Base-by-base conservation (phyloP, 2,113 vertebrate species). In the Telmatochromis bifrenatus region DNA sequence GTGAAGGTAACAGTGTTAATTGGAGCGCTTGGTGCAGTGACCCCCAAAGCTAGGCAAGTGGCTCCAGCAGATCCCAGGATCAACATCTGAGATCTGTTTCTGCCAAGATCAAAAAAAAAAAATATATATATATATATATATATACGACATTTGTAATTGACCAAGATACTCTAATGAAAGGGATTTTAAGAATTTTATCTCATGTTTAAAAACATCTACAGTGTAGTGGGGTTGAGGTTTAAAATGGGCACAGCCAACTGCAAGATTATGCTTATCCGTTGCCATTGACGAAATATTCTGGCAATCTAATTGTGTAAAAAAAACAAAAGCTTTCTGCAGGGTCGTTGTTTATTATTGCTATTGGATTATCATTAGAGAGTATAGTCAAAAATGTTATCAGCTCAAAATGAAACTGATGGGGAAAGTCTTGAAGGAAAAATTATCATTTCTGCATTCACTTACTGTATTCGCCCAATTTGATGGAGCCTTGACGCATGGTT, bases 381-480 rank as follows among this genome's bases (percentile, higher is more conserved):
- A 17, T 17, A 45, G 37, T 73, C 12, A 73, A 15, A 73, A 73
- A 23, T 45, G 68, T 73, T 45, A 45, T 45, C 39, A 73, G 23
- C 39, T 28, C 21, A 75, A 23, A 70, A 70, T 70, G n/a, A 70
- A 70, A 42, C n/a, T 15, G 37, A 23, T 42, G 37, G 5, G 13
- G 3, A 70, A 42, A 73, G 21, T 45, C 13, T 42, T 23, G 9
- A 68, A 39, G 62, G 62, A 21, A 13, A 42, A 73, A 45, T 28
- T 0, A 47, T 47, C 6, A 15, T 75, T 31, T 28, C 11, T 45
- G 17, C 31, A 26, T 37, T 19, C 10, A 95, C 97, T 97, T 95
- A 99, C 99, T 87, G 35, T 95, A 95, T 82, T 68, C 94, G 54
- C 75, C 90, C 7, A 98, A 42, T 47, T 1, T 58, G 92, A 99